Evolutionary conservation across 1,140 invertebrate species (phyloP).

Genomic region (Drosophila prosaltans): DNA sequence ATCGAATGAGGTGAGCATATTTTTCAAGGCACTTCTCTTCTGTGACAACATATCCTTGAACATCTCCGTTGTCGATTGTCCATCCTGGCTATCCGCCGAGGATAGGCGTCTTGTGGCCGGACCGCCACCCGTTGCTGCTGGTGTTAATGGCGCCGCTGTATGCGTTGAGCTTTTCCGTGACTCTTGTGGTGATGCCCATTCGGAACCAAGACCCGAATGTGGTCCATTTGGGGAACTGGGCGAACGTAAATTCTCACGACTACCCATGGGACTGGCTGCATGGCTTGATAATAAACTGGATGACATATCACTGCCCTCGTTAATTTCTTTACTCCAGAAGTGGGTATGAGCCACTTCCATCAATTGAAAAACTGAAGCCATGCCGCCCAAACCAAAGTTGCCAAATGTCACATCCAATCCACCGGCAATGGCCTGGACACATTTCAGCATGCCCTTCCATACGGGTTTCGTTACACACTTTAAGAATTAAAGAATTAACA

Average conservation of each 20-base stretch:
- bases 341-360: slow-evolving; percentile 99
- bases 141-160: slow-evolving; percentile 40
- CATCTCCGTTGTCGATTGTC: slow-evolving; percentile 92
- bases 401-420: slow-evolving; percentile 96
- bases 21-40: slow-evolving; percentile 93
- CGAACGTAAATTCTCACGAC: slow-evolving; percentile 89
- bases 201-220: slow-evolving; percentile 73
- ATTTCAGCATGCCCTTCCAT: slow-evolving; percentile 98
- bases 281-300: slow-evolving; percentile 78
- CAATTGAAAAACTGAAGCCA: slow-evolving; percentile 98
- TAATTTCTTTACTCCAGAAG: slow-evolving; percentile 96
- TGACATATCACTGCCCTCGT: slow-evolving; percentile 85
- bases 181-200: slow-evolving; percentile 80
- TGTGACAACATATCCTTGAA: slow-evolving; percentile 94
- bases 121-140: slow-evolving; percentile 23
- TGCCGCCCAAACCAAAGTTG: slow-evolving; percentile 97
- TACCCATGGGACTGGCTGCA: slow-evolving; percentile 89
- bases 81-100: slow-evolving; percentile 84
- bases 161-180: slow-evolving; percentile 82
- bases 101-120: slow-evolving; percentile 58
- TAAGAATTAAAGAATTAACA: too few species aligned
- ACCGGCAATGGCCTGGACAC: slow-evolving; percentile 93
- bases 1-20: slow-evolving; percentile 94
- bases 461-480: slow-evolving; percentile 94
- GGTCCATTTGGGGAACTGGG: slow-evolving; percentile 78